A percentile compares a stretch with the other conserved stretches of the same genome.
These are phyloP conservation scores for Sorex araneus DNA, from an alignment of 2,113 vertebrate species.

Conservation along the genomic window DNA sequence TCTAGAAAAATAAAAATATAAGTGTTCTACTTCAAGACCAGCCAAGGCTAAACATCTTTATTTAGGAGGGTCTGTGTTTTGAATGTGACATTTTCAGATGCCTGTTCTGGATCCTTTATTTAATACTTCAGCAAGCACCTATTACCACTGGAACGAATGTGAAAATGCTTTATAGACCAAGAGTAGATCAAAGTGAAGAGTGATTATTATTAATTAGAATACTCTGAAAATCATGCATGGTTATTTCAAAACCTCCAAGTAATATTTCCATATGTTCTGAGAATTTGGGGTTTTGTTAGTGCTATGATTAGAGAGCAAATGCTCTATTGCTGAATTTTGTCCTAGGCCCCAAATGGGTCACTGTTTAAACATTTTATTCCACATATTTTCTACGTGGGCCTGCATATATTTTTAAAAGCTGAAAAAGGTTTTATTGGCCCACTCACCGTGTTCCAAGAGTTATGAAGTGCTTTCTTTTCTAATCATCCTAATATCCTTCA, in stretches of 20 bases:
- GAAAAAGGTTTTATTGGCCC: background rate
- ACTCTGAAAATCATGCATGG: background rate
- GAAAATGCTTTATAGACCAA: no score
- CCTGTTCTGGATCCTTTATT: background rate
- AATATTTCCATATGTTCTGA: background rate
- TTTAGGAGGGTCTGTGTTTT: background rate
- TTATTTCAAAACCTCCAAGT: background rate
- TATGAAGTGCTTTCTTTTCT: background rate
- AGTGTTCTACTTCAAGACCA: background rate
- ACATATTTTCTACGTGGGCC: background rate
- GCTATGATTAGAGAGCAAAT: background rate
- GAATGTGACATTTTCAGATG: background rate
- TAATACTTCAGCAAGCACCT: background rate
- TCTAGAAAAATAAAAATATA: conserved; percentile 13
- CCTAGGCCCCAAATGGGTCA: no score
- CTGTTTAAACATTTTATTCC: background rate
- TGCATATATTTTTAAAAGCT: background rate
- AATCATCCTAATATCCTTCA: background rate
- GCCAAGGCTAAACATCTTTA: background rate
- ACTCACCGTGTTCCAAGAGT: background rate
- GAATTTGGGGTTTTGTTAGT: background rate
- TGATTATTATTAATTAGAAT: background rate
- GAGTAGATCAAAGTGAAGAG: background rate
- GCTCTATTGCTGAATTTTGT: no score
- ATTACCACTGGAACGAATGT: fast-evolving